Evolutionary conservation across 2,113 vertebrate species (phyloP), one percentile per base, ranked within the genome.

Genomic region (Pseudorhombus dupliciocellatus): DNA sequence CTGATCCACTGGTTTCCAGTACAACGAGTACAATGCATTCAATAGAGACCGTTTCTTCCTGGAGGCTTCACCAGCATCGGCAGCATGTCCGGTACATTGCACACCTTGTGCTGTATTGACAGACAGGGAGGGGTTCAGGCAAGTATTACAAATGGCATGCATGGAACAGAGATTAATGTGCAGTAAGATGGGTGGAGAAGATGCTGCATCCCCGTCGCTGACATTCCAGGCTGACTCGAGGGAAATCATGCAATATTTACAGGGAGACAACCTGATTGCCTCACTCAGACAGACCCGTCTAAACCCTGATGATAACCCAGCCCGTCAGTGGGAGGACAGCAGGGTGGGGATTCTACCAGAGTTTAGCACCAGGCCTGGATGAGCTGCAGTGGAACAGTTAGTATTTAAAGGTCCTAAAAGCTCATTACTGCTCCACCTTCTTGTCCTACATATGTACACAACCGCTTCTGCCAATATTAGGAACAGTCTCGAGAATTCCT

Each of bases 241-340:
- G 86, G 88, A 90, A 84, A 89, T 80, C 85, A 85, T 88, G 69
- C 65, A 84, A 88, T 86, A 89, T 92, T 91, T 91, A 93, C 82
- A 73, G 80, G 73, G 84, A 85, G 78, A 77, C 84, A 90, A 87
- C 88, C 87, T 75, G 87, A 81, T 91, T 91, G 91, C 81, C 74
- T 87, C 80, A 55, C 44, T 76, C 86, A 74, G 72, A 77, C 80
- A 73, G 68, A 68, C 50, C 66, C 57, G 56, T 73, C 74, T 70
- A 42, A 56, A 25, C 34, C 48, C 87, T 90, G 88, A 80, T 89
- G 89, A 89, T 86, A 91, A 55, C 74, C 14, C 7, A 30, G 28
- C 50, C 58, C 63, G 82, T 80, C 53, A 52, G 73, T 14, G 59
- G 66, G 60, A 60, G 77, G 63, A 66, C 54, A 61, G 62, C 20